phyloP scores from a whole-genome alignment of 2,888 invertebrate species.

The Elegia similella region DNA sequence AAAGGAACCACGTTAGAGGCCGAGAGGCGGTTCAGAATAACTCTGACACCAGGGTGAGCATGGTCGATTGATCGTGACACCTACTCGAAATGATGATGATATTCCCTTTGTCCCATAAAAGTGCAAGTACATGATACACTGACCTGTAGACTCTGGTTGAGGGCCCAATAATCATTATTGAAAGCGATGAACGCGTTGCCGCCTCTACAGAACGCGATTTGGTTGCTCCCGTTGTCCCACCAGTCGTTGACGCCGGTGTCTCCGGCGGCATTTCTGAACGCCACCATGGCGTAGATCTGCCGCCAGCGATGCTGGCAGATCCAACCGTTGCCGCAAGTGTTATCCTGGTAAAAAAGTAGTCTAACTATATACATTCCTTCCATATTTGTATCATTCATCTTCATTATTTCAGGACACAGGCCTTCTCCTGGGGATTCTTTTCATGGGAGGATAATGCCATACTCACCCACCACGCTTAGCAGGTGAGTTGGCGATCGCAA shows the following conservation, averaged over 20 bases:
- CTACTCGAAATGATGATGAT: too few species aligned
- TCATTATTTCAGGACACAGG: too few species aligned
- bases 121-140: background rate
- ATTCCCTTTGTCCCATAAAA: too few species aligned
- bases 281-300: conserved; percentile 87
- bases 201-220: conserved; percentile 87
- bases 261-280: conserved; percentile 85
- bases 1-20: too few species aligned
- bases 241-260: conserved; percentile 81
- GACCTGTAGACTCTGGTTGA: conserved; percentile 78
- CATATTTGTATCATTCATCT: background rate
- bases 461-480: too few species aligned
- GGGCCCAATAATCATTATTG: conserved; percentile 76
- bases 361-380: background rate
- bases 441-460: too few species aligned
- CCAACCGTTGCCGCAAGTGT: conserved; percentile 85
- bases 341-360: conserved; percentile 44
- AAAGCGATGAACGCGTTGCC: conserved; percentile 82
- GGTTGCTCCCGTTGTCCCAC: conserved; percentile 89
- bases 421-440: too few species aligned
- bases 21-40: too few species aligned
- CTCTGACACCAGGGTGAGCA: too few species aligned
- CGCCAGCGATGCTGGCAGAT: conserved; percentile 91
- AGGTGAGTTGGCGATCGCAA: too few species aligned
- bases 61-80: too few species aligned